These are phyloP conservation scores for Tribolium madens DNA, from an alignment of 1,140 invertebrate genomes.

Conservation along the genomic window DNA sequence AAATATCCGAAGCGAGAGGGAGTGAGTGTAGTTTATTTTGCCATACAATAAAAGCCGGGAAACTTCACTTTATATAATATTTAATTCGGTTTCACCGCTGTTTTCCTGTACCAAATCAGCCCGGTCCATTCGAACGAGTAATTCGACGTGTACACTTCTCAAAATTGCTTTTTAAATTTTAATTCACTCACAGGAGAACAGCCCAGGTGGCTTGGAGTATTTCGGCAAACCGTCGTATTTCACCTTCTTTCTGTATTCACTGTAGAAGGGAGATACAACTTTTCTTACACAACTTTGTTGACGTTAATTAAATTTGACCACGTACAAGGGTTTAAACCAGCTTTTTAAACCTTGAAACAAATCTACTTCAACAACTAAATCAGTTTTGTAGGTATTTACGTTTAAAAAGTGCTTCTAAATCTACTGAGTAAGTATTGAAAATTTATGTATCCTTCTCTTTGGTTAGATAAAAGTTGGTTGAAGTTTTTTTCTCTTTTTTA, in stretches of 20 bases:
- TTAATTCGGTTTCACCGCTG: constrained; percentile 43
- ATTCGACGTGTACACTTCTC: constrained; percentile 43
- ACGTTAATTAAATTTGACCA: constrained; percentile 20
- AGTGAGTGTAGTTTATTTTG: constrained; percentile 30
- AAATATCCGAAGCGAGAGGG: constrained; percentile 7
- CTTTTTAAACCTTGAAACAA: background rate
- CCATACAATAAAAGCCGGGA: constrained; percentile 34
- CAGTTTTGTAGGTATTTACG: no score
- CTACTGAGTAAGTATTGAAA: background rate
- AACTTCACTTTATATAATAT: constrained; percentile 39
- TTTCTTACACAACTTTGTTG: background rate
- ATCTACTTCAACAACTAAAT: no score
- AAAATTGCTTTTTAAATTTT: constrained; percentile 45
- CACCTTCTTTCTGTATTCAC: constrained; percentile 24
- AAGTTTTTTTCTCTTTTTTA: background rate
- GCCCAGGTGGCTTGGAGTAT: constrained; percentile 28
- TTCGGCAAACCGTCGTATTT: constrained; percentile 21
- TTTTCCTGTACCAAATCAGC: constrained; percentile 39
- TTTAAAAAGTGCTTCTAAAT: no score
- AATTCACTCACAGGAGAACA: constrained; percentile 26
- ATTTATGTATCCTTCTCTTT: background rate
- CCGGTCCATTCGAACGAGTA: constrained; percentile 42
- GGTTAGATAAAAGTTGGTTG: background rate
- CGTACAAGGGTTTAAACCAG: background rate
- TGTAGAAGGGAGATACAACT: background rate